phyloP scores from a whole-genome alignment of 2,113 vertebrate genomes.

The Paradoxurus hermaphroditus region DNA sequence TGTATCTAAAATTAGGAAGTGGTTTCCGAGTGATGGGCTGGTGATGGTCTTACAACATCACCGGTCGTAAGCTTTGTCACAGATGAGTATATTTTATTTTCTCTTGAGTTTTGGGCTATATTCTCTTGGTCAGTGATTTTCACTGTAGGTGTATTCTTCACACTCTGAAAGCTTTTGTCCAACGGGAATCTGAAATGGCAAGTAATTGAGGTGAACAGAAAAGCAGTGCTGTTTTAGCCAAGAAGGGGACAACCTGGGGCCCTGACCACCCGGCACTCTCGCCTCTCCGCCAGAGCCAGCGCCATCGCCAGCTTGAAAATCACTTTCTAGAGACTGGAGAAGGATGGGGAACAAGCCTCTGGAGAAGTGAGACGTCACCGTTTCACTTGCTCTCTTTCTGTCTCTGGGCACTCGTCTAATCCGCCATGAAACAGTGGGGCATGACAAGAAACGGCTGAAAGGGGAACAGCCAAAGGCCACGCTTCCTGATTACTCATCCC shows the following conservation, averaged over 20 bases:
- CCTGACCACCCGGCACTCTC: neutral
- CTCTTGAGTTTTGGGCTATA: neutral
- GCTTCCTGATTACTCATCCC: slow-evolving; percentile 6
- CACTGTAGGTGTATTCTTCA: neutral
- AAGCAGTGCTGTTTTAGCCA: neutral
- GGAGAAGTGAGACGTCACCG: neutral
- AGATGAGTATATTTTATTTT: neutral
- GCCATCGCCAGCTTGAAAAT: neutral
- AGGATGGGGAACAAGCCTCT: neutral
- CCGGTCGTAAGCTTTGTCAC: neutral
- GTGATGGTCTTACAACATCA: neutral
- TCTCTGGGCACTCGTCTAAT: neutral
- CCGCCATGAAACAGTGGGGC: neutral
- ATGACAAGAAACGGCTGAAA: neutral
- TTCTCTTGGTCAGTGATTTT: neutral
- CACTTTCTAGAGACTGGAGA: neutral
- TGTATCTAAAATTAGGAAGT: neutral
- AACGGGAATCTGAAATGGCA: neutral
- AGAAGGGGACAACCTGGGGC: neutral
- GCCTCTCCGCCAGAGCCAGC: neutral
- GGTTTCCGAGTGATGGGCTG: neutral
- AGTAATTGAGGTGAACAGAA: neutral
- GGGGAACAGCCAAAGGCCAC: neutral
- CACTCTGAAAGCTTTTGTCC: neutral
- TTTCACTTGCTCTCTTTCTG: neutral